Evolutionary conservation across 2,888 invertebrate species (phyloP), one percentile per base, ranked within the genome.

Genomic region (Acanthopleura granulata): DNA sequence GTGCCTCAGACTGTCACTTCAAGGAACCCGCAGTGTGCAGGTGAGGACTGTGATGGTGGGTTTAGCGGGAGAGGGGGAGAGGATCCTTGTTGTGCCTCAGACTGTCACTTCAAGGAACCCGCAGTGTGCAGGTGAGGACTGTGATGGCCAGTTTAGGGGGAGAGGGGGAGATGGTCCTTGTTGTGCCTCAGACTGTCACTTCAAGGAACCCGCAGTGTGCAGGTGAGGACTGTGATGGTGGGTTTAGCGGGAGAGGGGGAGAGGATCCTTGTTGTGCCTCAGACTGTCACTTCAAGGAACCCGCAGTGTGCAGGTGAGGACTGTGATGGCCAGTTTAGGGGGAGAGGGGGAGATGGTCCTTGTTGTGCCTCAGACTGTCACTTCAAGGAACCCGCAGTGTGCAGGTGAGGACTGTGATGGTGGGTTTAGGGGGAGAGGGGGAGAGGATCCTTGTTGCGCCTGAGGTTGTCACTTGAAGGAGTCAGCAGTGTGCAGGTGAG

Each of bases 401-500:
- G 97, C 93, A 95, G 96, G 96, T 4, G 98, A 99, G 90, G 96
- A 98, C 90, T 98, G 98, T 90, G 98, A 99, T 89, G 97, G 97
- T 40, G 98, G 98, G 0, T 92, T 97, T 40, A 91, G 97, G 11
- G 97, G 97, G 87, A 73, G 79, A 18, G 73, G 72, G 29, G 75
- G 74, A 3, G 18, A 62, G 3, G 72, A 72, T 49, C 16, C 18
- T 16, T 57, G 57, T 22, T 57, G 57, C 12, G 22, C 57, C 22
- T 18, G 6, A n/a, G 57, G 12, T 12, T 57, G 57, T 22, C 57
- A 57, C 22, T 57, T 57, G 6, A 57, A n/a, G 18, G 57, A 57
- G 6, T 12, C 57, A 3, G 3, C 12, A 18, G 49, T 49, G n/a
- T 57, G 57, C 57, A 57, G 96, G 96, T 4, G 98, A 99, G 90